A percentile compares a stretch with the other conserved stretches of the same genome.
Evolutionary conservation across 2,888 invertebrate species (phyloP).

Genomic region (Andrena fulva): DNA sequence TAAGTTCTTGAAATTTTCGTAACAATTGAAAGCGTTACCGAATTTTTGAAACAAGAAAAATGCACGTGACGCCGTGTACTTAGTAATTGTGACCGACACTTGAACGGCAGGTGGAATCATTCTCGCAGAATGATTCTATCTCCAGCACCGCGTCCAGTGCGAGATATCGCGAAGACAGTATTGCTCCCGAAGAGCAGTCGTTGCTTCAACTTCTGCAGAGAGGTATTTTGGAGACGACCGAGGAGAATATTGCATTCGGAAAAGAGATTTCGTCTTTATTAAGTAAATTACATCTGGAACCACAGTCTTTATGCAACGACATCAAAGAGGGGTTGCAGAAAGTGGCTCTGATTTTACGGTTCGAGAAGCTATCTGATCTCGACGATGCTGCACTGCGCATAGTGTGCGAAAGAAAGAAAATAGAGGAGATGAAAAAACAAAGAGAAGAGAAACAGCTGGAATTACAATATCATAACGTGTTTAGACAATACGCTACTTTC

Average conservation of each 20-base stretch:
- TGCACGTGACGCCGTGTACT: not conserved
- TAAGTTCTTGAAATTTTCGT: conserved; percentile 24
- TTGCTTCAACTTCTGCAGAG: conserved; percentile 68
- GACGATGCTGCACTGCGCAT: conserved; percentile 71
- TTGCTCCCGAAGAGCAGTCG: conserved; percentile 30
- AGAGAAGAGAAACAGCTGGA: conserved; percentile 73
- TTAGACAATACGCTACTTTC: conserved; percentile 68
- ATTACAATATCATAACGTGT: conserved; percentile 70
- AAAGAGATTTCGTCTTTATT: conserved; percentile 74
- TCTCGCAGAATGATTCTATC: conserved; percentile 27
- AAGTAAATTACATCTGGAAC: conserved; percentile 71
- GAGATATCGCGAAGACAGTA: conserved; percentile 30
- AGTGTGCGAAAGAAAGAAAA: conserved; percentile 66
- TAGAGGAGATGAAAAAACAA: conserved; percentile 68
- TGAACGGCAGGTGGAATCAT: conserved; percentile 28
- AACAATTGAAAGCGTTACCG: not conserved
- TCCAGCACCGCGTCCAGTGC: conserved; percentile 16
- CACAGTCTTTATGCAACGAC: conserved; percentile 71
- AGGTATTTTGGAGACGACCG: conserved; percentile 75
- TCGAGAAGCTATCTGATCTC: conserved; percentile 73
- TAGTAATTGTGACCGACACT: conserved; percentile 5
- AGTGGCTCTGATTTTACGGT: conserved; percentile 71
- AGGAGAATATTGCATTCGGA: conserved; percentile 73
- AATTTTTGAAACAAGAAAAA: not conserved
- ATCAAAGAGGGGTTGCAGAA: conserved; percentile 75